Base-by-base conservation (phyloP, 1,140 invertebrate species). In the Colletes gigas region DNA sequence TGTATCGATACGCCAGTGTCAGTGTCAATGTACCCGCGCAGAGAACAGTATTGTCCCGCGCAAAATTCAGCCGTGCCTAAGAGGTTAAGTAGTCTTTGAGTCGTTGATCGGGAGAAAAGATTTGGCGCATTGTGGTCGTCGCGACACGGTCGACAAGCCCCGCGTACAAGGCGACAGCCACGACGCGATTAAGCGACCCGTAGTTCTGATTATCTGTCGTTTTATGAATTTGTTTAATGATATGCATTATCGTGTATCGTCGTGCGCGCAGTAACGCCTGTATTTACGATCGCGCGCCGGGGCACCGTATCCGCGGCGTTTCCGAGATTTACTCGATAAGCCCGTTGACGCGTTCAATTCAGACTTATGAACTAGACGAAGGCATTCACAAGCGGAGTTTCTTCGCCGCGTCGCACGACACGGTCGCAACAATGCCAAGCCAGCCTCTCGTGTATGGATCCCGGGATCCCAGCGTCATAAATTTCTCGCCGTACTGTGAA, bases 261-360 rank as follows among this genome's bases (percentile, higher is more conserved):
- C 21, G 14, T 30, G 30, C 30, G 30, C 30, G 30, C 19, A 21
- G 52, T 70, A 78, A 65, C 76, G 68, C 39, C 39, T 41, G 50
- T 72, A 65, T 72, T 78, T 72, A 72, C 68, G 69, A 62, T 68
- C 59, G 14, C 50, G 30, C 39, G 62, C 6, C 1, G 39, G 14
- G 21, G 3, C 39, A 5, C 15, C 39, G 30, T 41, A 9, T n/a
- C 0, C 39, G 52, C 52, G 9, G 15, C 54, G n/a, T 59, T 21
- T 67, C 15, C 30, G 67, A 50, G 68, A 78, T 78, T 3, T 12
- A 9, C n/a, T n/a, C 68, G 76, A 78, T 78, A 72, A 74, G 57
- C n/a, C 69, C 59, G 68, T 72, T 78, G 68, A 78, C 76, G 76
- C 76, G 76, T 78, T 72, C 76, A 63, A 78, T 78, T 72, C 76